A percentile compares a stretch with the other conserved stretches of the same genome.
phyloP scores from a whole-genome alignment of 1,140 invertebrate genomes.

The Bombus difficillimus region DNA sequence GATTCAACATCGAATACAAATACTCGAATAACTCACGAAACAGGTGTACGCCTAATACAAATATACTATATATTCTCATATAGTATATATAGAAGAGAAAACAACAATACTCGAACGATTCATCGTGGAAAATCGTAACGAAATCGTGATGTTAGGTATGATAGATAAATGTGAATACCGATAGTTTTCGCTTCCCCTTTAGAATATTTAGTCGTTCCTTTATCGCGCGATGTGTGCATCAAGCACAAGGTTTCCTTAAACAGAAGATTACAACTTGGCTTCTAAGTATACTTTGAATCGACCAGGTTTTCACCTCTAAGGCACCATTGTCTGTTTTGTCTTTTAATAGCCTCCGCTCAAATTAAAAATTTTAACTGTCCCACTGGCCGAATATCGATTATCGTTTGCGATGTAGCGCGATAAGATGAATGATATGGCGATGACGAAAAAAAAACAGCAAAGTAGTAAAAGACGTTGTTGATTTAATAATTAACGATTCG shows the following conservation, averaged over 20 bases:
- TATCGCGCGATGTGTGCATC: background rate
- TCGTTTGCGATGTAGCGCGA: conserved; percentile 31
- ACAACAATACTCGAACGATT: background rate
- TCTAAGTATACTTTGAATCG: conserved; percentile 70
- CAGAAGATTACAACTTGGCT: conserved; percentile 76
- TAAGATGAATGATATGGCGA: conserved; percentile 21
- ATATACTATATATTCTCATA: background rate
- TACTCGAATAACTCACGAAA: background rate
- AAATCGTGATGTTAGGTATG: background rate
- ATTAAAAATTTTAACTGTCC: conserved; percentile 27
- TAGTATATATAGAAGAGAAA: background rate
- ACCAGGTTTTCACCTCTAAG: conserved; percentile 16
- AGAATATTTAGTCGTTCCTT: background rate
- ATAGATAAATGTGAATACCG: background rate
- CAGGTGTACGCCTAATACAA: background rate
- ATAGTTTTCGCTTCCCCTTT: background rate
- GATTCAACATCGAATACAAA: background rate
- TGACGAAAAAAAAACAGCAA: background rate
- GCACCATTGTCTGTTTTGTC: conserved; percentile 9
- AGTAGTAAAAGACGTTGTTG: background rate
- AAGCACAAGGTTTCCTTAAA: conserved; percentile 75
- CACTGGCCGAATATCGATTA: conserved; percentile 38
- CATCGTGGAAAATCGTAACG: background rate
- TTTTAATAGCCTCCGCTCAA: conserved; percentile 22
- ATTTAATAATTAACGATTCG: conserved; percentile 22